These are phyloP conservation scores for Dexiosoma caninum DNA, from an alignment of 2,888 invertebrate genomes.

Conservation along the genomic window DNA sequence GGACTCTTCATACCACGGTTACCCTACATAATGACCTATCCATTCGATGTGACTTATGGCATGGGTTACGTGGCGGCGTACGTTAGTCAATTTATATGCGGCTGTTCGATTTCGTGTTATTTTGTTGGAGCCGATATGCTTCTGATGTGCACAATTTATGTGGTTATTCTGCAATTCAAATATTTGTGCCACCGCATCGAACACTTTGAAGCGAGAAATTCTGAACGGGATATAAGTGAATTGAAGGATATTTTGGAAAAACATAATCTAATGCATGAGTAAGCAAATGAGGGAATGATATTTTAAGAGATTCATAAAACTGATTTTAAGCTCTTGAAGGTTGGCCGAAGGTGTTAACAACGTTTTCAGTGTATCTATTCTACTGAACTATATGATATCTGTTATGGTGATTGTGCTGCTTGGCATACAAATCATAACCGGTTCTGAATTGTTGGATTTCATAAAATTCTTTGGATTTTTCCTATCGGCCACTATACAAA, in stretches of 20 bases:
- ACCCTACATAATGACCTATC: constrained; percentile 64
- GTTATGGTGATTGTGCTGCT: constrained; percentile 64
- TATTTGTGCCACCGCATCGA: constrained; percentile 61
- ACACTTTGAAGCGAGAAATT: constrained; percentile 56
- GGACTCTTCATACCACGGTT: constrained; percentile 40
- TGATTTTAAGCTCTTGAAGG: constrained; percentile 30
- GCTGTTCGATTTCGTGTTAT: constrained; percentile 44
- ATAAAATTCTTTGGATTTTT: constrained; percentile 66
- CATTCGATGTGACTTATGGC: constrained; percentile 49
- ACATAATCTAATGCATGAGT: constrained; percentile 65
- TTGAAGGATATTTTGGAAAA: constrained; percentile 58
- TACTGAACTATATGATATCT: constrained; percentile 65
- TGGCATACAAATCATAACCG: constrained; percentile 65
- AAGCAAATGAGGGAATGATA: not conserved
- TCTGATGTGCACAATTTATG: constrained; percentile 58
- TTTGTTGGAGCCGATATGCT: constrained; percentile 66
- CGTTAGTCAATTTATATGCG: constrained; percentile 46
- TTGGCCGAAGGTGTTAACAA: constrained; percentile 60
- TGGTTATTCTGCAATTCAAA: constrained; percentile 66
- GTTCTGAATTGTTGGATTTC: constrained; percentile 59
- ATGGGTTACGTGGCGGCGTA: constrained; percentile 47
- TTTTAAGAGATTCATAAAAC: not conserved
- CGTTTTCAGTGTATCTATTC: constrained; percentile 64
- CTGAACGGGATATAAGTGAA: constrained; percentile 57
- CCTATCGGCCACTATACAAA: constrained; percentile 59